Conservation (phyloP, 2,888 invertebrate genomes). For the Parnassius smintheus region DNA sequence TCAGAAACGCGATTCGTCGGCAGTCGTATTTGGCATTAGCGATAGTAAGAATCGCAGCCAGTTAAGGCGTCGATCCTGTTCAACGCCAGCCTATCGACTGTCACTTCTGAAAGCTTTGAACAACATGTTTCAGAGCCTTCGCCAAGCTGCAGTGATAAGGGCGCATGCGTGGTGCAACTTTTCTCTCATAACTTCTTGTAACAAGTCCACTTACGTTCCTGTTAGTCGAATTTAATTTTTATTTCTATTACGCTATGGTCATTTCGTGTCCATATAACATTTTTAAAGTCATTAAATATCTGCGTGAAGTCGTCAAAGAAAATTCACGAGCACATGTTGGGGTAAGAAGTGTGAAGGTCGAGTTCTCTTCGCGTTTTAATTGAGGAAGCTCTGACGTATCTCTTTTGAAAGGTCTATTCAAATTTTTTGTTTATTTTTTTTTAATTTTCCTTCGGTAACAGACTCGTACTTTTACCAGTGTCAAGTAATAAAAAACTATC, state of each 20-base stretch:
- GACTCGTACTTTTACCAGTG: too few species aligned
- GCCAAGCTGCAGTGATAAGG: constrained; percentile 63
- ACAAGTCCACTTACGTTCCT: constrained; percentile 12
- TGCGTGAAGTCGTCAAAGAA: too few species aligned
- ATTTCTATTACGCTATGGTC: constrained; percentile 26
- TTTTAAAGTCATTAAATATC: too few species aligned
- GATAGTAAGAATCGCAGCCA: constrained; percentile 29
- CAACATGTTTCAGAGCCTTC: constrained; percentile 53
- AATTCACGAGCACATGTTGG: too few species aligned
- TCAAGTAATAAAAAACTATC: too few species aligned
- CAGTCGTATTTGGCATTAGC: constrained; percentile 24
- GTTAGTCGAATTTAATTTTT: constrained; percentile 41
- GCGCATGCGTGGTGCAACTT: constrained; percentile 70
- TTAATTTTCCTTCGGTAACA: too few species aligned
- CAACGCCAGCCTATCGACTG: constrained; percentile 65
- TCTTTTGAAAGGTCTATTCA: too few species aligned
- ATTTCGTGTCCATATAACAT: neutral
- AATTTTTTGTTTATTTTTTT: too few species aligned
- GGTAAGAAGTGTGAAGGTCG: too few species aligned
- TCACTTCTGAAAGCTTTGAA: constrained; percentile 44
- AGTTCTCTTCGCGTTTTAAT: too few species aligned
- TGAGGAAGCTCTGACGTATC: too few species aligned
- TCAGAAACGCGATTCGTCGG: constrained; percentile 17
- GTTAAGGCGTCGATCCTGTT: constrained; percentile 42
- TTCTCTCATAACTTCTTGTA: constrained; percentile 50